Evolutionary conservation across 2,113 vertebrate genomes (phyloP), one percentile per base, ranked within the genome.

Genomic region (Thalassoma bifasciatum): DNA sequence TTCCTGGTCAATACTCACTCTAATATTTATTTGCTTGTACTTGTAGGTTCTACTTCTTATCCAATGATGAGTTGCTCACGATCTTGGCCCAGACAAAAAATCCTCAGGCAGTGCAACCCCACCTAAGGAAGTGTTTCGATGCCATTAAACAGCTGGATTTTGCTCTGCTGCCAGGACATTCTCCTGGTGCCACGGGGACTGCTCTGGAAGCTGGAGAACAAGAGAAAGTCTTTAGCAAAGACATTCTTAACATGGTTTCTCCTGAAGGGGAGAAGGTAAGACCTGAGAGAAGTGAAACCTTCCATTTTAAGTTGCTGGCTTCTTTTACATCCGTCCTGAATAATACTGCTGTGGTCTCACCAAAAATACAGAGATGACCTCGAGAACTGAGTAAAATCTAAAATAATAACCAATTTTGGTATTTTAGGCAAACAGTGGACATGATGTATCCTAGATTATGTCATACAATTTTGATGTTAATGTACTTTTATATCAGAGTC

Each of bases 61-160:
- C 94, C 22, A 96, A 95, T 30, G 93, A 96, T 66, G 95, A 96
- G 84, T 93, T 97, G 47, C 89, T 96, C 65, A 95, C 96, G 85
- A 95, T 96, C 86, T 86, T 96, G 91, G 94, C 95, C 1, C 95
- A 96, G 90, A 97, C 94, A 3, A 88, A 92, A 72, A 96, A 97
- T 72, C 95, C 94, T 8, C 95, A 95, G 80, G 95, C 95, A 0
- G 95, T 95, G 67, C 95, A 96, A 86, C 95, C 95, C 1, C 95
- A 96, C 75, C 90, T 96, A 37, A 92, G 95, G 74, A 96, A 97
- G 79, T 96, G 95, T 81, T 97, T 97, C 37, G 94, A 96, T 77
- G 92, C 95, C 30, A 93, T 96, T 66, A 79, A 88, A 24, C 93
- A 83, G 38, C 91, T 97, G 0, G 93, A 96, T 73, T 96, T 97